Percentiles rank a stretch among this genome's conserved stretches.
phyloP scores from a whole-genome alignment of 2,113 vertebrate species.

The Colistium nudipinnis region DNA sequence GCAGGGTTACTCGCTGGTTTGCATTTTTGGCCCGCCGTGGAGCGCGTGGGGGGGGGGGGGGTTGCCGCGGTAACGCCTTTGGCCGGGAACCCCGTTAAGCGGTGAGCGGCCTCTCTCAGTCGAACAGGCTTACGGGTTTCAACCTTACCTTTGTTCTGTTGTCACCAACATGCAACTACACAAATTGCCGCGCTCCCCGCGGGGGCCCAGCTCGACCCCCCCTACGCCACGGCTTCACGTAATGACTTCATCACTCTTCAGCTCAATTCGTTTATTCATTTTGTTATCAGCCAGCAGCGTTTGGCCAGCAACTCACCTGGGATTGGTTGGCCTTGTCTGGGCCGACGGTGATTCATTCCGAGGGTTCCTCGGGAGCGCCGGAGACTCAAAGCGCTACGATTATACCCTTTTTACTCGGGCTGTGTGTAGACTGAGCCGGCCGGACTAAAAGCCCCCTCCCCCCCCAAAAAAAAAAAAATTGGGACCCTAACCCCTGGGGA shows the following conservation, averaged over 20 bases:
- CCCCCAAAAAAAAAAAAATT: no score
- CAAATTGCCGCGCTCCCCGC: slow-evolving; percentile 66
- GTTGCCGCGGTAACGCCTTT: slow-evolving; percentile 21
- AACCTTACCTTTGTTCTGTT: slow-evolving; percentile 61
- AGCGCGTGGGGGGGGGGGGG: slow-evolving; percentile 32
- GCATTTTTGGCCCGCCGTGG: slow-evolving; percentile 62
- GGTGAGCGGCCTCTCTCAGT: slow-evolving; percentile 58
- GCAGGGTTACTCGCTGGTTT: slow-evolving; percentile 51
- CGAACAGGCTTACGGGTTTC: slow-evolving; percentile 53
- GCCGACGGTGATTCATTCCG: slow-evolving; percentile 52
- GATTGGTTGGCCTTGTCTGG: slow-evolving; percentile 45
- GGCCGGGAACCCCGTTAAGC: slow-evolving; percentile 51
- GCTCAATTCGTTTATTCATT: slow-evolving; percentile 6
- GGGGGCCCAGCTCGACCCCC: slow-evolving; percentile 45
- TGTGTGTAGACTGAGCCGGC: slow-evolving; percentile 55
- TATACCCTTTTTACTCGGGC: slow-evolving; percentile 57
- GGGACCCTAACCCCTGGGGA: slow-evolving; percentile 36
- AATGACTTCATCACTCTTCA: slow-evolving; percentile 70
- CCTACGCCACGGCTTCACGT: slow-evolving; percentile 45
- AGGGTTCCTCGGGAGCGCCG: slow-evolving; percentile 50
- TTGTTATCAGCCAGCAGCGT: slow-evolving; percentile 33
- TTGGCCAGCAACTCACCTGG: slow-evolving; percentile 26
- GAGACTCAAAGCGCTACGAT: slow-evolving; percentile 58
- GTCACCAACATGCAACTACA: slow-evolving; percentile 69
- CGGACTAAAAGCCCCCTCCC: slow-evolving; percentile 55